These are phyloP conservation scores for Therioaphis trifolii DNA, from an alignment of 2,888 invertebrate genomes.

Conservation along the genomic window DNA sequence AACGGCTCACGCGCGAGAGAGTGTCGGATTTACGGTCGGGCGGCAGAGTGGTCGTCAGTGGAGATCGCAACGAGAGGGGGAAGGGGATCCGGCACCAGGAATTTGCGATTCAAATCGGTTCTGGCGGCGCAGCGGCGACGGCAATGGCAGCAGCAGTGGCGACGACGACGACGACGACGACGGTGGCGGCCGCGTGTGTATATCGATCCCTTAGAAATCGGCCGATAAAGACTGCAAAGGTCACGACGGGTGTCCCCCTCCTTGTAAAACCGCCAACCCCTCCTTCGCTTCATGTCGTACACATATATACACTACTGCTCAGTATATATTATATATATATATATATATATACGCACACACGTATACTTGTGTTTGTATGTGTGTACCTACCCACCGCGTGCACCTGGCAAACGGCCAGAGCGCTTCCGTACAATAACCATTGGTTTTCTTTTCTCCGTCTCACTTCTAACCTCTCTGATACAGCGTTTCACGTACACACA, in stretches of 20 bases:
- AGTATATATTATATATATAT: too few relatives aligned
- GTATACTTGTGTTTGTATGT: neutral
- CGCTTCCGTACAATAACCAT: conserved; percentile 49
- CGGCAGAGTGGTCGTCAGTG: neutral
- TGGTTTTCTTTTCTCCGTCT: neutral
- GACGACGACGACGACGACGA: neutral
- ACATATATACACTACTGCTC: neutral
- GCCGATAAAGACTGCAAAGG: conserved; percentile 61
- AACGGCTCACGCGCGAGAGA: neutral
- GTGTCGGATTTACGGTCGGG: conserved; percentile 29
- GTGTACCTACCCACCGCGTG: neutral
- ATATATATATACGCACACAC: neutral
- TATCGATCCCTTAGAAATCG: conserved; percentile 61
- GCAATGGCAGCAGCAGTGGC: neutral
- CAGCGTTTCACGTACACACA: neutral
- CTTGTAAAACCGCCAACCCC: neutral
- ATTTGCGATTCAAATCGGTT: conserved; percentile 57
- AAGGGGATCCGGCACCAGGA: conserved; percentile 24
- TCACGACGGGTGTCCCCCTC: conserved; percentile 33
- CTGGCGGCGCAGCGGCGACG: neutral
- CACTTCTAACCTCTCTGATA: neutral
- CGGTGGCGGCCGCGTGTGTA: conserved; percentile 8
- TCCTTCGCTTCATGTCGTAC: neutral
- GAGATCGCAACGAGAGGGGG: neutral
- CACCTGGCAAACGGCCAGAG: conserved; percentile 61